Evolutionary conservation across 2,797 vertebrate genomes (phyloP).

Genomic region (Cryptoprocta ferox): DNA sequence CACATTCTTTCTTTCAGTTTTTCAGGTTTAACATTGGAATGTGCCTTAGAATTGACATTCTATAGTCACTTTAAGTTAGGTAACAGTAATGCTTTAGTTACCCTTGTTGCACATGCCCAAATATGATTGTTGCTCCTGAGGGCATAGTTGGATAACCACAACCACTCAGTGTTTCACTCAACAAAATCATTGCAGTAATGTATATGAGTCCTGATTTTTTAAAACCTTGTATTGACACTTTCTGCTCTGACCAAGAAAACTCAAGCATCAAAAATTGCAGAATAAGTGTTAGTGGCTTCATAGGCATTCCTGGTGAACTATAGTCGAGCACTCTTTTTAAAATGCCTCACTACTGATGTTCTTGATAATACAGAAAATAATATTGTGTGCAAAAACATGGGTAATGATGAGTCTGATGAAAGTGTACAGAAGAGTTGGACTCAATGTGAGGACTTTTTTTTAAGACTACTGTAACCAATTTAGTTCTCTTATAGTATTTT

Average conservation of each 20-base stretch:
- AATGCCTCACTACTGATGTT: background rate
- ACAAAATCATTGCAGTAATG: background rate
- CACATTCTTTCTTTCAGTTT: background rate
- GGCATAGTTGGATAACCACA: background rate
- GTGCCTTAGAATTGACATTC: background rate
- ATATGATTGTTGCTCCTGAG: background rate
- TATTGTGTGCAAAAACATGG: background rate
- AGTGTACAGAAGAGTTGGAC: background rate
- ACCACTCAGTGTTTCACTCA: background rate
- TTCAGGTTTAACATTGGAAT: slow-evolving; percentile 51
- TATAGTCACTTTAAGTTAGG: background rate
- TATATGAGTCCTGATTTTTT: background rate
- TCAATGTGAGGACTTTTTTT: background rate
- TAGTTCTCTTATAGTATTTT: background rate
- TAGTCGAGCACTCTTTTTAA: background rate
- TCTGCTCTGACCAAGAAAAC: background rate
- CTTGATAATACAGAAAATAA: background rate
- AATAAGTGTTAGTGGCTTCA: background rate
- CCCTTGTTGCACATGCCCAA: background rate
- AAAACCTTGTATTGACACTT: background rate
- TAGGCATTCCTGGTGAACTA: background rate
- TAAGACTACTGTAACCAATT: background rate
- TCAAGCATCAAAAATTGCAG: background rate
- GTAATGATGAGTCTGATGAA: background rate
- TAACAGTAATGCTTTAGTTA: background rate